Percentiles rank a stretch among this genome's conserved stretches.
These are phyloP conservation scores for Lacanobia wlatinum DNA, from an alignment of 2,888 invertebrate species.

Conservation along the genomic window DNA sequence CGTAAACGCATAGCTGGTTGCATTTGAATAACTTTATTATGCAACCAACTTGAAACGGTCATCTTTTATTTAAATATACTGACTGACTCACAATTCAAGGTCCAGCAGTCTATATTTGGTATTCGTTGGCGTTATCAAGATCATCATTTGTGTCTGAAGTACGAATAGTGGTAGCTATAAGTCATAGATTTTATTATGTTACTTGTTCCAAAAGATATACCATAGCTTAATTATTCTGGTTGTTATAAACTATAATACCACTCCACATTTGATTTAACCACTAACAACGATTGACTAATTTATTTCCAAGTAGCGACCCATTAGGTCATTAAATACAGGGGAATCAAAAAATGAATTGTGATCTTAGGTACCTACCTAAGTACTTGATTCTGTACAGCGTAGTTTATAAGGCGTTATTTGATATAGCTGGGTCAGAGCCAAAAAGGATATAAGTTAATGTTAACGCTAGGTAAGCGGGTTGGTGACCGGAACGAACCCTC, in stretches of 20 bases:
- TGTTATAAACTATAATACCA: not conserved
- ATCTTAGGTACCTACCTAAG: too few relatives aligned
- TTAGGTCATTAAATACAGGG: slow-evolving; percentile 3
- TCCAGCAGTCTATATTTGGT: slow-evolving; percentile 39
- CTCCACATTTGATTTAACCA: not conserved
- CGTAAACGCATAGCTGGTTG: not conserved
- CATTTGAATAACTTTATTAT: slow-evolving; percentile 49
- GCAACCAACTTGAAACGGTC: slow-evolving; percentile 45
- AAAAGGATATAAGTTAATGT: slow-evolving; percentile 40
- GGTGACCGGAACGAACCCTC: slow-evolving; percentile 39
- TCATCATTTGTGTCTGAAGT: slow-evolving; percentile 26
- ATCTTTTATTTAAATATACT: slow-evolving; percentile 51
- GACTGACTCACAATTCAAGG: slow-evolving; percentile 57
- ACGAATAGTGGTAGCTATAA: not conserved
- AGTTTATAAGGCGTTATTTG: not conserved
- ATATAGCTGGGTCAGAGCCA: slow-evolving; percentile 21
- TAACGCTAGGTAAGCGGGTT: slow-evolving; percentile 22
- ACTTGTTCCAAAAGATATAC: not conserved
- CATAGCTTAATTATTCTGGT: not conserved
- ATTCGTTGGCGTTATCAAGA: slow-evolving; percentile 40
- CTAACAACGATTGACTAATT: slow-evolving; percentile 5
- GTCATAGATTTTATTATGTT: not conserved
- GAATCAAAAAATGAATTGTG: slow-evolving; percentile 4
- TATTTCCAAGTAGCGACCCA: not conserved
- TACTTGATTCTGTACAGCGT: not conserved